Conservation (phyloP, 2,888 invertebrate species). For the Chymomyza amoena region DNA sequence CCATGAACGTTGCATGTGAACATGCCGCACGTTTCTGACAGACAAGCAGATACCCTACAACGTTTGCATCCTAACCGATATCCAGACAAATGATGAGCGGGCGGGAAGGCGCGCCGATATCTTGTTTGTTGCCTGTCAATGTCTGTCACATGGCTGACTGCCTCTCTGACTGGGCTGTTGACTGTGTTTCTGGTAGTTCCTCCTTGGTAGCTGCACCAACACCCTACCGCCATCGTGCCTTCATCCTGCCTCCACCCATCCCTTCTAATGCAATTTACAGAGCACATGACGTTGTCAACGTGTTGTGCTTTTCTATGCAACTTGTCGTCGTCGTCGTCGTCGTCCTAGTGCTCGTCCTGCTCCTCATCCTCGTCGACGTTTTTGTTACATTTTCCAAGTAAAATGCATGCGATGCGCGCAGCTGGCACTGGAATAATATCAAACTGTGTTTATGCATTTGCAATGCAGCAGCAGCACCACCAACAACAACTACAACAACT, state of each 20-base stretch:
- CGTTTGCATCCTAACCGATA: neutral
- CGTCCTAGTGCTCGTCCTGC: neutral
- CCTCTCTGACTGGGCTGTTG: conserved; percentile 31
- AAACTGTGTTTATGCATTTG: conserved; percentile 70
- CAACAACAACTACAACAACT: neutral
- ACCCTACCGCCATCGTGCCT: neutral
- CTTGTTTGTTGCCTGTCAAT: conserved; percentile 35
- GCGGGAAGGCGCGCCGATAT: neutral
- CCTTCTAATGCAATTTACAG: conserved; percentile 31
- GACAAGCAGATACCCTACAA: neutral
- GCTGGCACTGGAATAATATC: conserved; percentile 69
- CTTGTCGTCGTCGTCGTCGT: neutral
- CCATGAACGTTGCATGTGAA: conserved; percentile 10
- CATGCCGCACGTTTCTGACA: conserved; percentile 7
- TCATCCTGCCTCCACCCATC: neutral
- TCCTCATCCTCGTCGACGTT: neutral
- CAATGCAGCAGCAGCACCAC: conserved; percentile 51
- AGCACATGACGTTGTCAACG: conserved; percentile 38
- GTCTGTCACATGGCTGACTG: conserved; percentile 31
- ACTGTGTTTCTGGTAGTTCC: conserved; percentile 11
- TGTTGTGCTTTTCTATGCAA: conserved; percentile 29
- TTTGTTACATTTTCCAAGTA: neutral
- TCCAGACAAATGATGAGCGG: neutral
- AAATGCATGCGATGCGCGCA: conserved; percentile 52
- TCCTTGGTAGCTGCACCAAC: neutral